Conservation (phyloP, 2,888 invertebrate species). For the Sialis fuliginosa region DNA sequence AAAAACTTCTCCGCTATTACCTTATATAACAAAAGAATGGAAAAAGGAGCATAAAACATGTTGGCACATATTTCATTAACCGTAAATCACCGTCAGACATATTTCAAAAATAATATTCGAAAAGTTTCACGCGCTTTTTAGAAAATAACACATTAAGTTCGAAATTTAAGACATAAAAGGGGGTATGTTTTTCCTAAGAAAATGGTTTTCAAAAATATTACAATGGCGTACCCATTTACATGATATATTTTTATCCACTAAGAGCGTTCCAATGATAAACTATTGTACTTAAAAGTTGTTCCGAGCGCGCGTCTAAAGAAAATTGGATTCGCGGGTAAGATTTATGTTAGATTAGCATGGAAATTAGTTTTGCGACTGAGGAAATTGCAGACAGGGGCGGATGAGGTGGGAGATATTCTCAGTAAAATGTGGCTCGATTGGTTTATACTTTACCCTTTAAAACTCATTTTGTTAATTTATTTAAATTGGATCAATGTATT, state of each 20-base stretch:
- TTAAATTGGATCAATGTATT: too few relatives aligned
- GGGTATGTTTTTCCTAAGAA: background rate
- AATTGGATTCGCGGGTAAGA: conserved; percentile 7
- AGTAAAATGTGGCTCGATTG: too few relatives aligned
- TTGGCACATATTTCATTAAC: too few relatives aligned
- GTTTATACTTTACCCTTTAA: too few relatives aligned
- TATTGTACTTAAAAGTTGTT: conserved; percentile 5
- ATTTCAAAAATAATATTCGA: too few relatives aligned
- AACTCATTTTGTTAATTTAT: too few relatives aligned
- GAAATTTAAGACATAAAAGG: background rate
- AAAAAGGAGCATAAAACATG: too few relatives aligned
- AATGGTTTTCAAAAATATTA: background rate
- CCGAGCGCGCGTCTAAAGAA: conserved; percentile 1
- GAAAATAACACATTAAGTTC: background rate
- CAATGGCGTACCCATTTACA: background rate
- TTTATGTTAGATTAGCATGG: conserved; percentile 7
- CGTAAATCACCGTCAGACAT: too few relatives aligned
- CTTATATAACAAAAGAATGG: too few relatives aligned
- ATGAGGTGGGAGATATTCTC: too few relatives aligned
- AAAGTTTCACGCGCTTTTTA: too few relatives aligned
- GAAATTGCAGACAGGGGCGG: conserved; percentile 3
- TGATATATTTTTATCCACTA: conserved; percentile 1
- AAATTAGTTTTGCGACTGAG: conserved; percentile 7
- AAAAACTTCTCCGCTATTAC: too few relatives aligned
- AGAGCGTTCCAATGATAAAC: conserved; percentile 7